These are phyloP conservation scores for Amphipoea lucens DNA, from an alignment of 2,888 invertebrate genomes.

Conservation along the genomic window DNA sequence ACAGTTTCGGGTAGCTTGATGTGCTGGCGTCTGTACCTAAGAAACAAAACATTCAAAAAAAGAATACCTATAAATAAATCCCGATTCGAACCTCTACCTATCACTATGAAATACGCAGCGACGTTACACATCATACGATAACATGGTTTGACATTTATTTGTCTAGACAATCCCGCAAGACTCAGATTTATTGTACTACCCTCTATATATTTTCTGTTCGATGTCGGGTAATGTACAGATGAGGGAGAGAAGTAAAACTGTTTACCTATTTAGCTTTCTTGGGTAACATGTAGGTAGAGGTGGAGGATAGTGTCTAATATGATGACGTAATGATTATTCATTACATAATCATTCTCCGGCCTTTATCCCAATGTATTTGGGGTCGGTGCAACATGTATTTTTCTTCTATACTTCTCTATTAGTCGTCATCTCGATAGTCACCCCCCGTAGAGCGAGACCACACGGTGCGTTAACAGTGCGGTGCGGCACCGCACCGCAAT, in stretches of 20 bases:
- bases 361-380: too few species aligned
- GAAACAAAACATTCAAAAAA: conserved; percentile 11
- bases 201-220: conserved; percentile 51
- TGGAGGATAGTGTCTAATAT: not conserved
- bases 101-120: conserved; percentile 18
- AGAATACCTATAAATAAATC: not conserved
- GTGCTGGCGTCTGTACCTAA: too few species aligned
- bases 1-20: too few species aligned
- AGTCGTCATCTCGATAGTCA: too few species aligned
- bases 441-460: too few species aligned
- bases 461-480: too few species aligned
- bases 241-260: conserved; percentile 44
- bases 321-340: not conserved
- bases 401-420: too few species aligned
- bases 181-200: conserved; percentile 64
- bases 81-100: conserved; percentile 12
- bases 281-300: not conserved
- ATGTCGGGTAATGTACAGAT: conserved; percentile 4
- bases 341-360: not conserved
- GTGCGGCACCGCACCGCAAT: too few species aligned
- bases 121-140: conserved; percentile 48
- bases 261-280: not conserved
- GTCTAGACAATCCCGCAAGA: conserved; percentile 66
- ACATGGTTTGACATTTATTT: conserved; percentile 60
- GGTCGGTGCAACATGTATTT: too few species aligned